phyloP scores from a whole-genome alignment of 2,888 invertebrate species.

The Drosophila eohydei region DNA sequence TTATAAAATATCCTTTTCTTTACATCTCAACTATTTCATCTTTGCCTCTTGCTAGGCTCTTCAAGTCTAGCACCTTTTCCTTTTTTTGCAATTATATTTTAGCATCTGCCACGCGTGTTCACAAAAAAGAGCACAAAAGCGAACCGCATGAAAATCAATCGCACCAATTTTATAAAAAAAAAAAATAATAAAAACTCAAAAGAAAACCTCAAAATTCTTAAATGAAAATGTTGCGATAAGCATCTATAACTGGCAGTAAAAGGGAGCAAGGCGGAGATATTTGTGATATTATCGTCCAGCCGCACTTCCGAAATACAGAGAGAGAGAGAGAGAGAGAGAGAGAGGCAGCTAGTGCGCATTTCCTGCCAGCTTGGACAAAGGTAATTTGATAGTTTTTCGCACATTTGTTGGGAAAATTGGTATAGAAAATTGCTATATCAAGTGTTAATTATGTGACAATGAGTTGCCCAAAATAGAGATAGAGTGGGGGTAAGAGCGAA shows the following conservation, averaged over 20 bases:
- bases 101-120: slow-evolving; percentile 53
- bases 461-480: slow-evolving; percentile 55
- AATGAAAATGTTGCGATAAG: slow-evolving; percentile 42
- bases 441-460: slow-evolving; percentile 81
- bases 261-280: slow-evolving; percentile 41
- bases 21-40: neutral
- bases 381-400: slow-evolving; percentile 77
- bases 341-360: slow-evolving; percentile 57
- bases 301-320: slow-evolving; percentile 61
- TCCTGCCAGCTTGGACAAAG: slow-evolving; percentile 60
- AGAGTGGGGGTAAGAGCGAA: neutral
- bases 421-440: slow-evolving; percentile 72
- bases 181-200: slow-evolving; percentile 13
- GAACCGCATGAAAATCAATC: slow-evolving; percentile 61
- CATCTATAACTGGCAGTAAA: slow-evolving; percentile 13
- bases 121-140: slow-evolving; percentile 2
- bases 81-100: slow-evolving; percentile 3
- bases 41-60: neutral
- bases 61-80: neutral
- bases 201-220: slow-evolving; percentile 26
- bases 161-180: slow-evolving; percentile 59
- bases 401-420: slow-evolving; percentile 60
- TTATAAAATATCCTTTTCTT: neutral
- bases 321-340: neutral
- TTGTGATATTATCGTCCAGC: slow-evolving; percentile 40